Conservation (phyloP, 2,113 vertebrate genomes). For the Serilophus lunatus region DNA sequence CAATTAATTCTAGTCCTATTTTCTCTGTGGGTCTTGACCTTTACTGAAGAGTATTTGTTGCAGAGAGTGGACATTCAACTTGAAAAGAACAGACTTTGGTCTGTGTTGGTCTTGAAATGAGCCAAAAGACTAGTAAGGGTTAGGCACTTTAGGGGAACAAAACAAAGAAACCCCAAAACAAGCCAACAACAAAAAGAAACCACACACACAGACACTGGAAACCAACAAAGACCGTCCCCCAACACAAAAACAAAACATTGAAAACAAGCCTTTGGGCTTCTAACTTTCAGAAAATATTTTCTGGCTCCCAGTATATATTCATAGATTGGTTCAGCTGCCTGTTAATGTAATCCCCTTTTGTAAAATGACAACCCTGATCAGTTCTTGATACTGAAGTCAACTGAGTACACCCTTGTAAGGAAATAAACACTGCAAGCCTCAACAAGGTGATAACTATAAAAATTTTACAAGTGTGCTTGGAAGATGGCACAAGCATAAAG, state of each 20-base stretch:
- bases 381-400: background rate
- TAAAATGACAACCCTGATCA: background rate
- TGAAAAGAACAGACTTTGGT: background rate
- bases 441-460: background rate
- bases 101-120: background rate
- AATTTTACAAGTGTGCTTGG: background rate
- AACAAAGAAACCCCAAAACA: rapidly evolving
- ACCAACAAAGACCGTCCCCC: too few relatives aligned
- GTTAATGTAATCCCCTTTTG: background rate
- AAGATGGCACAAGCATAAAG: background rate
- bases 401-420: background rate
- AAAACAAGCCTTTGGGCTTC: background rate
- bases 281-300: background rate
- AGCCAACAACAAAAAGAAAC: background rate
- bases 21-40: background rate
- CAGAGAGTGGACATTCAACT: background rate
- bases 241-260: background rate
- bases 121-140: background rate
- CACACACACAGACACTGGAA: background rate
- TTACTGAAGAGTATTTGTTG: background rate
- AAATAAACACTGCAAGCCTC: background rate
- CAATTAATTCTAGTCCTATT: background rate
- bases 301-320: background rate
- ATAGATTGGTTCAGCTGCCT: background rate
- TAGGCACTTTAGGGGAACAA: background rate